These are phyloP conservation scores for Drosophila testacea DNA, from an alignment of 2,888 invertebrate species.

Conservation along the genomic window DNA sequence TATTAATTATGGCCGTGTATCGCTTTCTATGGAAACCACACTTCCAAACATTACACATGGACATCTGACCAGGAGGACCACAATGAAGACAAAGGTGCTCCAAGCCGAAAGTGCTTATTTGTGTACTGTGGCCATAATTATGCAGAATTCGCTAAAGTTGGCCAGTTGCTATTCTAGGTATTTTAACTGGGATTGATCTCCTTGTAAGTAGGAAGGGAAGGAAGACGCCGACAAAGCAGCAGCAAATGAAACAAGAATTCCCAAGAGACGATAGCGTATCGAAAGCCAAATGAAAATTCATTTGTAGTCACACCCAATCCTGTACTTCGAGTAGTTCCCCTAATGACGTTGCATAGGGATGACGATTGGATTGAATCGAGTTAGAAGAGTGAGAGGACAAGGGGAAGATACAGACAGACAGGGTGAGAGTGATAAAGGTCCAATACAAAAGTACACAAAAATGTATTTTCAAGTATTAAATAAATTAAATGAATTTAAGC, in stretches of 20 bases:
- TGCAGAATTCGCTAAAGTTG: constrained; percentile 11
- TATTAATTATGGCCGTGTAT: constrained; percentile 49
- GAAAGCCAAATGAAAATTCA: constrained; percentile 67
- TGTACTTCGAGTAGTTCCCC: constrained; percentile 17
- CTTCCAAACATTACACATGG: neutral
- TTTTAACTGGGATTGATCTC: constrained; percentile 3
- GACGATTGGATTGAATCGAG: constrained; percentile 10
- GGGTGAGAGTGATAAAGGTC: constrained; percentile 13
- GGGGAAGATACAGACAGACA: neutral
- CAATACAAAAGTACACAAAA: constrained; percentile 73
- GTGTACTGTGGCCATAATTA: constrained; percentile 28
- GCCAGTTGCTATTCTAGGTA: neutral
- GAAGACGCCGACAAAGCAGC: neutral
- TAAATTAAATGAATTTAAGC: constrained; percentile 79
- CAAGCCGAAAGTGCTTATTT: constrained; percentile 17
- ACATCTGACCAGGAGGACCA: constrained; percentile 1
- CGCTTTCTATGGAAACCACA: constrained; percentile 29
- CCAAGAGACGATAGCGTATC: constrained; percentile 41
- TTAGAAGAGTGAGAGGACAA: neutral
- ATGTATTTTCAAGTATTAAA: constrained; percentile 79
- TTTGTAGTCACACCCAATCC: constrained; percentile 64
- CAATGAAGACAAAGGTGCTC: constrained; percentile 2
- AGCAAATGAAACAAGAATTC: too few relatives aligned
- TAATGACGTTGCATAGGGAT: constrained; percentile 36
- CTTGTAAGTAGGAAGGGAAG: neutral